Base-by-base conservation (phyloP, 2,113 vertebrate genomes). In the Nothobranchius furzeri region DNA sequence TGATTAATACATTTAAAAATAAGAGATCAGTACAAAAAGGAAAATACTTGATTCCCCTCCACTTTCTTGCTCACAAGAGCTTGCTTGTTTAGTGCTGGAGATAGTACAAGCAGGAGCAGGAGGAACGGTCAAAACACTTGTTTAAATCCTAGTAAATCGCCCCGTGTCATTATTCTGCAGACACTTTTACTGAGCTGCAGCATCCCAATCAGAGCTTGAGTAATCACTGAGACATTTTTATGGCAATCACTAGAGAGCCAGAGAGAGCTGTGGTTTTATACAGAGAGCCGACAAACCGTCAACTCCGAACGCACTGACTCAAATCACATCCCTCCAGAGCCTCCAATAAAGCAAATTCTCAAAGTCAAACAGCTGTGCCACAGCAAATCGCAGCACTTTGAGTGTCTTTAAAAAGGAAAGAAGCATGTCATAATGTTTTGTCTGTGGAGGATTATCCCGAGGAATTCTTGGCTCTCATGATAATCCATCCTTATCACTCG, bases 401-500 rank as follows among this genome's bases (percentile, higher is more conserved):
- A 88, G 63, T 60, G 56, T 37, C 36, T 43, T 37, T 14, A 10
- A 35, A 64, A 67, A 58, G 43, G 70, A 73, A 69, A 37, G 7
- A 81, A 75, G 82, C 75, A 87, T 85, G 86, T 92, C 87, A 82
- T 74, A 87, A 79, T 76, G 76, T 85, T 90, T 92, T 88, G 85
- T 90, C 80, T 87, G 81, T 85, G 78, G 79, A 75, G 84, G 87
- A 91, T 91, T 88, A 85, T 79, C 77, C 72, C 65, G 60, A 80
- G 70, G 75, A 86, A 80, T 88, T 87, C 78, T 84, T 63, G 12
- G 64, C 84, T 80, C 85, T 84, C 40, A 65, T 70, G 70, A 86
- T 90, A 87, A 90, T 88, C 88, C 84, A 87, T 90, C 85, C 85
- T 89, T 90, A 90, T 88, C 88, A 84, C 81, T 82, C 78, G 76